Conservation (phyloP, 2,888 invertebrate genomes). For the Apamea anceps region DNA sequence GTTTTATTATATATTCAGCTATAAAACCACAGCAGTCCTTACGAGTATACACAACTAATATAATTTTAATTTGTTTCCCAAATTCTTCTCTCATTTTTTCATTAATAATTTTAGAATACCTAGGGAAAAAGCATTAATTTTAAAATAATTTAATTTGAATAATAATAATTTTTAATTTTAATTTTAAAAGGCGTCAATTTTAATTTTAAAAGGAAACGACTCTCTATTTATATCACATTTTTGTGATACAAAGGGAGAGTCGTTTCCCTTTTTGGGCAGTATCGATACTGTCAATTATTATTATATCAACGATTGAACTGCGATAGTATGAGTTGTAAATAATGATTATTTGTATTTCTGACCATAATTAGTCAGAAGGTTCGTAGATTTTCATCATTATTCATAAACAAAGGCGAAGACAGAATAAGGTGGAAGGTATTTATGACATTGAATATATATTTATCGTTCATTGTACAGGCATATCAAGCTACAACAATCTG, state of each 20-base stretch:
- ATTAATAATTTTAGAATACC: conserved; percentile 7
- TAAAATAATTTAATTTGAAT: not conserved
- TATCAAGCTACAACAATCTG: no score
- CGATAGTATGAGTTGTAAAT: conserved; percentile 9
- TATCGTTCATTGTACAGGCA: not conserved
- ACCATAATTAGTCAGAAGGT: conserved; percentile 6
- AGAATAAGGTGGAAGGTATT: conserved; percentile 5
- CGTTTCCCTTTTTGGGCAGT: not conserved
- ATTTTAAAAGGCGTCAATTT: no score
- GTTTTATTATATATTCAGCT: conserved; percentile 13
- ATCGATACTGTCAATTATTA: not conserved
- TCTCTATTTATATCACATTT: not conserved
- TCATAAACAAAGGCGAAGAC: conserved; percentile 12
- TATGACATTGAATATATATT: conserved; percentile 10
- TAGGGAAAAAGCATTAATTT: not conserved
- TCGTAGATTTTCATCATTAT: conserved; percentile 10
- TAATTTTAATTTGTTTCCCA: not conserved
- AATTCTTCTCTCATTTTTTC: not conserved
- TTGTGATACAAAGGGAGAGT: not conserved
- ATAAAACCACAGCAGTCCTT: not conserved
- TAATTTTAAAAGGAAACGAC: no score
- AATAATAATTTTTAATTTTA: not conserved
- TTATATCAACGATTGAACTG: not conserved
- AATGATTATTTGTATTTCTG: not conserved
- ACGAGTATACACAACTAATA: not conserved